Base-by-base conservation (phyloP, 1,140 invertebrate species). In the Antheraea pernyi region DNA sequence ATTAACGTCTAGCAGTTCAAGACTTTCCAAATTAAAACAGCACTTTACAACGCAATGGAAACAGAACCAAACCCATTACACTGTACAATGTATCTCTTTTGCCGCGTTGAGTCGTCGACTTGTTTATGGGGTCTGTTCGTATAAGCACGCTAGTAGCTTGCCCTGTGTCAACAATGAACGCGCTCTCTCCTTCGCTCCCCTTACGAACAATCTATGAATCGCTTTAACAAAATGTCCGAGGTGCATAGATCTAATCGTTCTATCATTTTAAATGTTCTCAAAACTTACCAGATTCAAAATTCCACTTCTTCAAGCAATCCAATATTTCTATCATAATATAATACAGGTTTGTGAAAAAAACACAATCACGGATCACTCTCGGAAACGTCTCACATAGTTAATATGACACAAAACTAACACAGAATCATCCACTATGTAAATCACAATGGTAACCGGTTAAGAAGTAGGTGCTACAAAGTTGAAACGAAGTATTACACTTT, bases 101-200 rank as follows among this genome's bases (percentile, higher is more conserved):
- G 39, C 18, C 67, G 72, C 65, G 60, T 63, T n/a, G 69, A 59
- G 72, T 72, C 63, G 66, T 65, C 69, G 71, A 73, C 60, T 75
- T 65, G 75, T 69, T 70, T 69, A 68, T 70, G 69, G 69, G 75
- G 72, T 73, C 67, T 74, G 75, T 70, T 79, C 59, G 59, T 58
- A 16, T 53, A 53, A 13, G 46, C 16, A 39, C 39, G 67, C 71
- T 73, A 78, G 65, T 65, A 70, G 76, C 74, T 76, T 74, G 77
- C 72, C 74, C 68, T 73, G 79, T 88, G 82, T 89, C 85, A 89
- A 89, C 86, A 89, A 87, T 67, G n/a, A 81, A 80, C 79, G 76
- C 72, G 82, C 86, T 84, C 83, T 83, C 83, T 83, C 82, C 80
- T 79, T 79, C 81, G 75, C 86, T 85, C 84, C 86, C 85, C 82